Conservation (phyloP, 2,113 vertebrate genomes). For the Lepisosteus oculatus region DNA sequence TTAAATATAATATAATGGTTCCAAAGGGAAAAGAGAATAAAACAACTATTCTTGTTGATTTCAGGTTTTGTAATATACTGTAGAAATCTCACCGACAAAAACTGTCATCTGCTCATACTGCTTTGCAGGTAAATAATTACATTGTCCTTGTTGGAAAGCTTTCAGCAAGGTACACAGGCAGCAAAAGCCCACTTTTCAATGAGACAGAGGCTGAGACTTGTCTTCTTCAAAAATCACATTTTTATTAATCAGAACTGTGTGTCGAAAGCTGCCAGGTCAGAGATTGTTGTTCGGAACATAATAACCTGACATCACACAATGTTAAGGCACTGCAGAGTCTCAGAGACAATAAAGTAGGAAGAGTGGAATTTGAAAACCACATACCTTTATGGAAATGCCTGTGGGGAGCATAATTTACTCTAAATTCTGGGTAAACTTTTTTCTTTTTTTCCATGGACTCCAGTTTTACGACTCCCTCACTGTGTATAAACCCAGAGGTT, state of each 20-base stretch:
- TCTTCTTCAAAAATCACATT: neutral
- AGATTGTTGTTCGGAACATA: neutral
- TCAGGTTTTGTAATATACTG: too few relatives aligned
- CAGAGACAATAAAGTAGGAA: constrained; percentile 1
- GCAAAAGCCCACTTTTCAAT: too few relatives aligned
- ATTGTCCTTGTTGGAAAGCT: too few relatives aligned
- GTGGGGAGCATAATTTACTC: neutral
- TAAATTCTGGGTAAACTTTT: neutral
- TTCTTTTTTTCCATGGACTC: constrained; percentile 5
- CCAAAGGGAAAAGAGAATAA: too few relatives aligned
- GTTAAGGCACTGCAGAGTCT: neutral
- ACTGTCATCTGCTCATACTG: too few relatives aligned
- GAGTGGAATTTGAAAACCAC: neutral
- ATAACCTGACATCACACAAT: neutral
- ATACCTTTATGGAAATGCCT: neutral
- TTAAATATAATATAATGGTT: too few relatives aligned
- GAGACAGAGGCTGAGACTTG: neutral
- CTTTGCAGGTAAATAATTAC: too few relatives aligned
- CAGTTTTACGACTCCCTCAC: constrained; percentile 6
- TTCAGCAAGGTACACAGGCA: too few relatives aligned
- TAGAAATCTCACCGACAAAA: too few relatives aligned
- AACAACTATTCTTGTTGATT: too few relatives aligned
- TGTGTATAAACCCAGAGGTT: neutral
- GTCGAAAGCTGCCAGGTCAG: neutral
- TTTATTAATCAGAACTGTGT: constrained; percentile 2